Base-by-base conservation (phyloP, 1,140 invertebrate genomes). In the Trissolcus basalis region DNA sequence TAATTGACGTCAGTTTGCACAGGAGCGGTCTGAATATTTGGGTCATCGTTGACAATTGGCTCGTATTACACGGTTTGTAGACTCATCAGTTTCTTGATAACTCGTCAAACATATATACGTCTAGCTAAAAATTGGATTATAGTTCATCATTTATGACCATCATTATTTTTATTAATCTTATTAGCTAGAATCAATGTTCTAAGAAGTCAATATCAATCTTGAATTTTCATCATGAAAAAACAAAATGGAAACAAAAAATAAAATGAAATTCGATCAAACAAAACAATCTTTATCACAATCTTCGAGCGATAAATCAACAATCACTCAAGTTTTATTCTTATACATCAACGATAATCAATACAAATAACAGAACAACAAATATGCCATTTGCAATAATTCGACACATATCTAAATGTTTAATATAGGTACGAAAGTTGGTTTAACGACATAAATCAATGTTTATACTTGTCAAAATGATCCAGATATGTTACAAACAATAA, bases 31-130 rank as follows among this genome's bases (percentile, higher is more conserved):
- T 9, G 19, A 60, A 39, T 70, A 75, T 69, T 64, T 74, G 53
- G 73, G 73, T 74, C 78, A 71, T 15, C 51, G 15, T 48, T 50
- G 64, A 75, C 72, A 77, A 82, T 80, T 80, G 72, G 49, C 77
- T 81, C 68, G 56, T 39, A 82, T 83, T 83, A 79, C 76, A 82
- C 79, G 75, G 75, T 78, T 56, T 60, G 53, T 79, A 54, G 82
- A 81, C 68, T 81, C 19, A 27, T 27, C 73, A 50, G 45, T 79
- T 79, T 83, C 75, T 68, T 79, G 65, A 73, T 71, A 56, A 68
- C 65, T 41, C 27, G 67, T 67, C 60, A 67, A 70, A 45, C 49
- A 41, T 63, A 59, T 45, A 7, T 51, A 56, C 49, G 27, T 35
- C 44, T 1, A 27, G 19, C 19, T 70, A 68, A 50, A 19, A 69